Conservation (phyloP, 2,113 vertebrate species). For the Zapus hudsonius region DNA sequence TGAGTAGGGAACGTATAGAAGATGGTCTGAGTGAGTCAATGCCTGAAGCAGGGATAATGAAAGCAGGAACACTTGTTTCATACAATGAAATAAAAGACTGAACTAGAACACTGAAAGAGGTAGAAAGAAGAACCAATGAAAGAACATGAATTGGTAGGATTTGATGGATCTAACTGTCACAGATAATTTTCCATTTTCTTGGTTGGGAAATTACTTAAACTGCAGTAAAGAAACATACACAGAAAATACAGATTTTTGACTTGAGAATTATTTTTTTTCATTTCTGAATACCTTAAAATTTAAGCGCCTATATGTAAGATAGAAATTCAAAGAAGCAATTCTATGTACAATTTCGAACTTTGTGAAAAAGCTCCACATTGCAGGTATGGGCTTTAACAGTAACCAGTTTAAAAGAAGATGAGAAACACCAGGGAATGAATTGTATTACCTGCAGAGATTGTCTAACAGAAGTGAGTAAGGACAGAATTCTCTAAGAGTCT, state of each 20-base stretch:
- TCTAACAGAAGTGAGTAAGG: too few relatives aligned
- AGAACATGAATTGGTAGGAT: background rate
- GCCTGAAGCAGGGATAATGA: background rate
- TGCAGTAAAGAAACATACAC: background rate
- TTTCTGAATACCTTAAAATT: constrained; percentile 6
- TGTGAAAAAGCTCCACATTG: background rate
- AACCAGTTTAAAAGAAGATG: background rate
- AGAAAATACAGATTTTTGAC: background rate
- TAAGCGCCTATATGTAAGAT: background rate
- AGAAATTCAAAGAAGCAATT: background rate
- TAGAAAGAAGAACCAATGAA: background rate
- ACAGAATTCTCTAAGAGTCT: background rate
- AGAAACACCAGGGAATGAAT: too few relatives aligned
- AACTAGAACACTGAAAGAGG: background rate
- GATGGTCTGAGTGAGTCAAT: background rate
- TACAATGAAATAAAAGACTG: background rate
- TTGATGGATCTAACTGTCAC: background rate
- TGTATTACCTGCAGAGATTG: too few relatives aligned
- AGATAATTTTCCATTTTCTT: background rate
- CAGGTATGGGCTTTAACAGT: background rate
- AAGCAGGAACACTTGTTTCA: background rate
- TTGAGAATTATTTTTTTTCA: background rate
- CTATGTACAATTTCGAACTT: background rate
- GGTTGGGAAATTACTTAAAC: background rate
- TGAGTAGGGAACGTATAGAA: background rate